These are phyloP conservation scores for Calonectris borealis DNA, from an alignment of 2,113 vertebrate genomes.

Conservation along the genomic window DNA sequence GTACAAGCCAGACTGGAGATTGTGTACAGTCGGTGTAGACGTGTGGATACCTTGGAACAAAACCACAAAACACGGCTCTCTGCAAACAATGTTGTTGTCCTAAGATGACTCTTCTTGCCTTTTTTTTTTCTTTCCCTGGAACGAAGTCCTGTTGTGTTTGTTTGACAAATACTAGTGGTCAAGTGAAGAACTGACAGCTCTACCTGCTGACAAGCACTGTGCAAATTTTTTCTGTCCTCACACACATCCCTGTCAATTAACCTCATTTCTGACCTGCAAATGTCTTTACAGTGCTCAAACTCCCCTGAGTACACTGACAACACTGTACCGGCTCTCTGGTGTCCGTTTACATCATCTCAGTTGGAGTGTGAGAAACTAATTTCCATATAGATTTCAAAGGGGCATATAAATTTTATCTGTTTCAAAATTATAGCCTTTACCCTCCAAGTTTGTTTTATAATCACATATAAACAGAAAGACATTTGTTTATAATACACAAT, in stretches of 20 bases:
- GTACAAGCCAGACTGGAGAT: not conserved
- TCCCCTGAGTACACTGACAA: not conserved
- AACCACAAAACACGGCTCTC: not conserved
- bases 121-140: not conserved
- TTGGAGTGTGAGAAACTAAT: slow-evolving; percentile 22
- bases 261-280: slow-evolving; percentile 60
- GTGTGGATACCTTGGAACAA: not conserved
- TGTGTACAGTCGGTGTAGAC: not conserved
- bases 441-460: slow-evolving; percentile 35
- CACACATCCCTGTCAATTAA: slow-evolving; percentile 50
- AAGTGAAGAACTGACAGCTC: slow-evolving; percentile 17
- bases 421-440: slow-evolving; percentile 40
- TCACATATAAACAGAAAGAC: slow-evolving; percentile 37
- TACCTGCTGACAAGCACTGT: slow-evolving; percentile 32
- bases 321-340: not conserved
- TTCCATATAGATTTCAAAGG: slow-evolving; percentile 6
- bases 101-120: not conserved
- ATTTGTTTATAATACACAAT: slow-evolving; percentile 26
- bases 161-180: slow-evolving; percentile 6
- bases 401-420: not conserved
- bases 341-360: not conserved
- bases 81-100: not conserved
- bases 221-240: slow-evolving; percentile 40
- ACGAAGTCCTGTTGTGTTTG: not conserved
- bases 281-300: slow-evolving; percentile 5